Evolutionary conservation across 2,888 invertebrate species (phyloP).

Genomic region (Torymus auratus): DNA sequence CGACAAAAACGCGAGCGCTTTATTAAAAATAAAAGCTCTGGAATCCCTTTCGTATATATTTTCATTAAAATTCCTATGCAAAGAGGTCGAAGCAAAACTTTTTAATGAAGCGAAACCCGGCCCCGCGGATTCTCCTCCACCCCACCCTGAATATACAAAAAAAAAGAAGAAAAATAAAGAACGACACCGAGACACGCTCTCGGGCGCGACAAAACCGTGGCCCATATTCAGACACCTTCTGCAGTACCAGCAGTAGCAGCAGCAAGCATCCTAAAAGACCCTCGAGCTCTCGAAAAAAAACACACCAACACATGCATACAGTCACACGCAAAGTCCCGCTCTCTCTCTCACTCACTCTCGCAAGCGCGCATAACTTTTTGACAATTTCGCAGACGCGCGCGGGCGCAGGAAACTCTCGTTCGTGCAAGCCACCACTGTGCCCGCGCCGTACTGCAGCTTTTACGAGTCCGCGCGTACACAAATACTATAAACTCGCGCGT

Average conservation of each 20-base stretch:
- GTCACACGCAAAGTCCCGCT: not conserved
- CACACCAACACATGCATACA: conserved; percentile 4
- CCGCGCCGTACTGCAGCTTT: conserved; percentile 1
- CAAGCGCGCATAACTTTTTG: conserved; percentile 42
- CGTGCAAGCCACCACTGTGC: no score
- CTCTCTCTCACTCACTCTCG: not conserved
- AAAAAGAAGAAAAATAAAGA: conserved; percentile 1
- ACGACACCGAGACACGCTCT: no score
- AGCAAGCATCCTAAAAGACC: conserved; percentile 2
- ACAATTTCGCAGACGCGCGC: conserved; percentile 34
- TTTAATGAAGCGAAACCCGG: conserved; percentile 34
- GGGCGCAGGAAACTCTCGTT: conserved; percentile 1
- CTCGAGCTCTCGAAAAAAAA: conserved; percentile 2
- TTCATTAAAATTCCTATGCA: not conserved
- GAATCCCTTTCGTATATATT: not conserved
- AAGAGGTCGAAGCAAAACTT: conserved; percentile 10
- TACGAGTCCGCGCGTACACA: conserved; percentile 21
- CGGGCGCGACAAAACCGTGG: conserved; percentile 25
- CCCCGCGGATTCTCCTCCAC: not conserved
- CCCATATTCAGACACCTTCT: conserved; percentile 33
- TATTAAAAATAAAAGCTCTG: no score
- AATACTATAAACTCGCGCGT: not conserved
- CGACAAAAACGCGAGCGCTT: no score
- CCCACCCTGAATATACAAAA: not conserved
- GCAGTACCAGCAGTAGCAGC: not conserved